Conservation (phyloP, 2,888 invertebrate genomes). For the Drosophila incognita region DNA sequence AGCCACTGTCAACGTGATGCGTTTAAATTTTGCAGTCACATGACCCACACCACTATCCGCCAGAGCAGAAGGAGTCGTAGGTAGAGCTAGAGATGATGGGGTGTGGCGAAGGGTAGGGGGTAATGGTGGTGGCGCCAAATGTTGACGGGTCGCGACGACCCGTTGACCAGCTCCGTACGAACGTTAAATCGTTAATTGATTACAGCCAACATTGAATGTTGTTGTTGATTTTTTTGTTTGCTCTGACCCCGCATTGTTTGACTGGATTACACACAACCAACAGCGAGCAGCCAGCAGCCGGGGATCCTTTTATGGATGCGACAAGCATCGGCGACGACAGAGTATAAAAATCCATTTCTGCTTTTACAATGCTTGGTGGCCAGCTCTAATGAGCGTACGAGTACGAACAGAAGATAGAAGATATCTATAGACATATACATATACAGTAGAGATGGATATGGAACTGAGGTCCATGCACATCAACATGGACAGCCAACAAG, state of each 20-base stretch:
- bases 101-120: neutral
- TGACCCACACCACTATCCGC: constrained; percentile 18
- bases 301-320: constrained; percentile 42
- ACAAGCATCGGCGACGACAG: constrained; percentile 48
- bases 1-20: constrained; percentile 69
- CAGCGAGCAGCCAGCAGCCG: constrained; percentile 14
- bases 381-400: constrained; percentile 66
- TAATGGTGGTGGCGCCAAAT: constrained; percentile 58
- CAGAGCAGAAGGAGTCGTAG: constrained; percentile 10
- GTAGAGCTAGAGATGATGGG: constrained; percentile 7
- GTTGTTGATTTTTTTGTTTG: constrained; percentile 62
- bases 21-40: constrained; percentile 64
- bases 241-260: constrained; percentile 38
- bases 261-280: constrained; percentile 37
- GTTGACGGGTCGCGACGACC: constrained; percentile 58
- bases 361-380: constrained; percentile 56
- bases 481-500: constrained; percentile 36
- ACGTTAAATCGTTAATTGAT: constrained; percentile 82
- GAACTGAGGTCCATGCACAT: constrained; percentile 13
- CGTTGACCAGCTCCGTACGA: constrained; percentile 61
- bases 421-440: neutral
- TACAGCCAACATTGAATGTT: constrained; percentile 81
- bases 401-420: constrained; percentile 11
- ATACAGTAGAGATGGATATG: neutral
- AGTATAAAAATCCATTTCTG: constrained; percentile 58